A percentile compares a stretch with the other conserved stretches of the same genome.
phyloP scores from a whole-genome alignment of 1,140 invertebrate species.

The Psix sp. region DNA sequence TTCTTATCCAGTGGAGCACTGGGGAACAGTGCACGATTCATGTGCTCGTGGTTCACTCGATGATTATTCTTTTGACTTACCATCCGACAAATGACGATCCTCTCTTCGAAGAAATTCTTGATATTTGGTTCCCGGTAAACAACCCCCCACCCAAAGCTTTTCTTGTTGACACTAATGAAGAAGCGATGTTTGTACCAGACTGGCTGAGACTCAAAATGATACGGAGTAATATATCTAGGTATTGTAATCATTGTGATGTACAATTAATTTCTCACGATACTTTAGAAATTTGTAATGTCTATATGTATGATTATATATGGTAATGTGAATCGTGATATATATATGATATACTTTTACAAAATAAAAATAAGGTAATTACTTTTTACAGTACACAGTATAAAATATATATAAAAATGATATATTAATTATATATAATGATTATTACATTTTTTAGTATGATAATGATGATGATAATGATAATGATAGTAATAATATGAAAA shows the following conservation, averaged over 20 bases:
- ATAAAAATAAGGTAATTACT: too few relatives aligned
- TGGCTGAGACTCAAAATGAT: conserved; percentile 97
- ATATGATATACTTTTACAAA: too few relatives aligned
- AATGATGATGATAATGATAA: too few relatives aligned
- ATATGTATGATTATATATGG: too few relatives aligned
- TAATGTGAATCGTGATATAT: too few relatives aligned
- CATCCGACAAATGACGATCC: conserved; percentile 80
- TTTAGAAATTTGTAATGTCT: too few relatives aligned
- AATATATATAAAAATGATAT: too few relatives aligned
- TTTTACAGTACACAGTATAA: too few relatives aligned
- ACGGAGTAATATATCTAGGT: conserved; percentile 86
- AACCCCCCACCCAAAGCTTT: conserved; percentile 86
- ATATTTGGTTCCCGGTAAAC: conserved; percentile 86
- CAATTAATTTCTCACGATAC: too few relatives aligned
- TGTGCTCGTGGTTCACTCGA: conserved; percentile 93
- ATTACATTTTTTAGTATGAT: too few relatives aligned
- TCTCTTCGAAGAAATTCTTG: conserved; percentile 83
- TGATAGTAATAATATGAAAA: too few relatives aligned
- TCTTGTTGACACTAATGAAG: conserved; percentile 89
- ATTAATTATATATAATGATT: too few relatives aligned
- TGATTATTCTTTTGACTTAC: conserved; percentile 94
- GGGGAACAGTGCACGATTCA: conserved; percentile 91
- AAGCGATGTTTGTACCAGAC: conserved; percentile 92
- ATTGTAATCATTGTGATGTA: background rate
- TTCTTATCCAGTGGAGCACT: conserved; percentile 89